Evolutionary conservation across 2,888 invertebrate species (phyloP), one percentile per base, ranked within the genome.

Genomic region (Smittia aterrima): DNA sequence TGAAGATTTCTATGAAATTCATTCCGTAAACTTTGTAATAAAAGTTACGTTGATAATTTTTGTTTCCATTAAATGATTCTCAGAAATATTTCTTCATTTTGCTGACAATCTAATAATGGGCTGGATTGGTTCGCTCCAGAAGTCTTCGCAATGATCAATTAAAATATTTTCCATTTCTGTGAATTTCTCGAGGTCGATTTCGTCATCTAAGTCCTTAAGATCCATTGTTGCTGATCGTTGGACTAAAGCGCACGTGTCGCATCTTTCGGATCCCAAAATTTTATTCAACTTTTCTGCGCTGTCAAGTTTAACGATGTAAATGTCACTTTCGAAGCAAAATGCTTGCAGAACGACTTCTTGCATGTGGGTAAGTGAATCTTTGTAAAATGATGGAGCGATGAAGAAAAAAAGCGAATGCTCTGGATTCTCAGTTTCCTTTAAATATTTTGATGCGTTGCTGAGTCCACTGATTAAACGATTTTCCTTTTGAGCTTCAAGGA

Each of bases 261-360:
- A 81, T 86, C 79, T 81, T 84, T 85, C 77, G 82, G 85, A 78
- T 85, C 87, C 75, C 83, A 87, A 82, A 76, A 83, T 82, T 24
- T 82, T 80, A 77, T 82, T 82, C 62, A 83, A 77, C 78, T 85
- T 86, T 77, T 84, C 83, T 66, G 85, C 83, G 76, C 84, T 84
- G 77, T 87, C 86, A 64, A 87, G n/a, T 62, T 72, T 54, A 11
- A 72, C 18, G 25, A 62, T 72, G 47, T 72, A 72, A 54, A 92
- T 92, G 77, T 89, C 90, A 76, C 91, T 91, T 81, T 92, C 92
- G 47, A 87, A 89, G 81, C 92, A 92, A 80, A 90, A 91, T 47
- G 47, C 11, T 16, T 47, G 47, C 11, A 47, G 47, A 6, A 47
- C 47, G n/a, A 47, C 16, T 47, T 47, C 47, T 47, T 47, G 47